phyloP scores from a whole-genome alignment of 2,113 vertebrate genomes.

The Rana temporaria region DNA sequence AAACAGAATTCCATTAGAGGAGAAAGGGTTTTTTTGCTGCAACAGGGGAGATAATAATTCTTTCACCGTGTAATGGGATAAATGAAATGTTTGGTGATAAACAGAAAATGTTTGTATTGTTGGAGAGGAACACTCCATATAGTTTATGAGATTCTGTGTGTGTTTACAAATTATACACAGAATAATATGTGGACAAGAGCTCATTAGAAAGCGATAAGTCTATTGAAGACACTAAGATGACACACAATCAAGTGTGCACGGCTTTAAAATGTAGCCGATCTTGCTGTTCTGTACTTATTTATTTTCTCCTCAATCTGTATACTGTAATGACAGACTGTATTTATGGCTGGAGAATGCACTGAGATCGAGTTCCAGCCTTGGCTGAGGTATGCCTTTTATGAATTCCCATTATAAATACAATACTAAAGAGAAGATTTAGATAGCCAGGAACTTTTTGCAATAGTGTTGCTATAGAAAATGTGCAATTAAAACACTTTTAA shows the following conservation, averaged over 20 bases:
- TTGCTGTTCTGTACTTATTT: conserved; percentile 9
- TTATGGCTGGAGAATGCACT: conserved; percentile 1
- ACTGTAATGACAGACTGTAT: conserved; percentile 26
- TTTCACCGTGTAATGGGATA: conserved; percentile 72
- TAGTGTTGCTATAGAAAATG: too few species aligned
- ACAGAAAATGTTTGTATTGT: conserved; percentile 69
- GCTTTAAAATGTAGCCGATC: conserved; percentile 20
- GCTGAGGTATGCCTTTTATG: conserved; percentile 3
- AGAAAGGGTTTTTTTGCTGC: conserved; percentile 69
- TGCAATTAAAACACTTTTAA: too few species aligned
- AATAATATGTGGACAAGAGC: conserved; percentile 41
- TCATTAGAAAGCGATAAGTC: conserved; percentile 50
- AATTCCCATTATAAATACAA: background rate
- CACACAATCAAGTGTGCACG: conserved; percentile 24
- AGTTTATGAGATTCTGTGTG: conserved; percentile 9
- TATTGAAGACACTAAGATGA: conserved; percentile 45
- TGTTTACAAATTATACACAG: conserved; percentile 50
- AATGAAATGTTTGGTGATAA: conserved; percentile 80
- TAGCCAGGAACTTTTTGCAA: too few species aligned
- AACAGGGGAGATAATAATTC: conserved; percentile 76
- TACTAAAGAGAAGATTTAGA: too few species aligned
- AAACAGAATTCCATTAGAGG: conserved; percentile 78
- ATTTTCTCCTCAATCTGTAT: conserved; percentile 43
- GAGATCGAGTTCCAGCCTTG: background rate
- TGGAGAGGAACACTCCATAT: conserved; percentile 58